A percentile compares a stretch with the other conserved stretches of the same genome.
Conservation (phyloP, 2,888 invertebrate genomes). For the Caenorhabditis becei region DNA sequence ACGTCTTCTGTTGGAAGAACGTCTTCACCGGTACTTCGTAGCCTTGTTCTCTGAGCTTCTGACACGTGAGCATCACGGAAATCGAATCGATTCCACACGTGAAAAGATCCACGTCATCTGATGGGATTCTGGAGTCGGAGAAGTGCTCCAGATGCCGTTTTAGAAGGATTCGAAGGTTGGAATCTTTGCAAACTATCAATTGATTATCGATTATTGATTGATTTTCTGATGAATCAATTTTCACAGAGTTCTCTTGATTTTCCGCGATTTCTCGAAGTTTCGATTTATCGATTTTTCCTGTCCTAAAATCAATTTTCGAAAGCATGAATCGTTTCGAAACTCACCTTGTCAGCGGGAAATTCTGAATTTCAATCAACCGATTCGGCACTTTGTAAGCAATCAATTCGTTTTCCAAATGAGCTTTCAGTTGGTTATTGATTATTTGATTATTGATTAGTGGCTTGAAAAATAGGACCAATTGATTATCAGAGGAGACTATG, state of each 20-base stretch:
- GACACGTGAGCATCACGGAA: constrained; percentile 67
- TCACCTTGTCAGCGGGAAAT: constrained; percentile 52
- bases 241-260: too few relatives aligned
- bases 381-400: constrained; percentile 41
- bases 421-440: neutral
- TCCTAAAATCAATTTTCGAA: constrained; percentile 57
- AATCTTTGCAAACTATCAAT: too few relatives aligned
- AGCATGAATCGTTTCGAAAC: constrained; percentile 5
- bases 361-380: constrained; percentile 9
- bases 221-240: too few relatives aligned
- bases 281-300: constrained; percentile 74
- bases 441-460: neutral
- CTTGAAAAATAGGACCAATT: constrained; percentile 32
- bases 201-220: too few relatives aligned
- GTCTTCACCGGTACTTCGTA: constrained; percentile 48
- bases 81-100: constrained; percentile 73
- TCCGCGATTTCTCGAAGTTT: constrained; percentile 10
- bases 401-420: constrained; percentile 27
- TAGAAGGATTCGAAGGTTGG: too few relatives aligned
- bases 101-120: constrained; percentile 65
- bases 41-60: constrained; percentile 58
- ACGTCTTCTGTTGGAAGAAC: constrained; percentile 62
- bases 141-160: constrained; percentile 39
- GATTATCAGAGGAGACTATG: constrained; percentile 5
- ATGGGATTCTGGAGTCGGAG: constrained; percentile 21